Base-by-base conservation (phyloP, 2,888 invertebrate species). In the Drosophila paramelanica region DNA sequence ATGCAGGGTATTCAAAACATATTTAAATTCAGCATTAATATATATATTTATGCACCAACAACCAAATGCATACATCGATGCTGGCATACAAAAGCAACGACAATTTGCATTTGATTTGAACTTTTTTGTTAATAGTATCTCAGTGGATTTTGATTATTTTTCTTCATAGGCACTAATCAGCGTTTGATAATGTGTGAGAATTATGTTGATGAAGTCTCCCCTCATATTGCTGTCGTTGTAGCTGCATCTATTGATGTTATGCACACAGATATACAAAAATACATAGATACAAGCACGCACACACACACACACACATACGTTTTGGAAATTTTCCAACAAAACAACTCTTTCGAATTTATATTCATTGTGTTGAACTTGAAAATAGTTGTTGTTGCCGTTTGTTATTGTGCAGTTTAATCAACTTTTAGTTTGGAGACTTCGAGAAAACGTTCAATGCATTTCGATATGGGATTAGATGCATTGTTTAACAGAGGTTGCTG, bases 321-420 rank as follows among this genome's bases (percentile, higher is more conserved):
- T 77, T 85, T 75, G 85, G 80, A 71, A 88, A 85, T 82, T 83
- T 83, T 83, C 88, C 83, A 83, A 73, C 64, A 66, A 67, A 74
- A 82, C 71, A 59, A 66, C 84, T 84, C 81, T 84, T 78, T 81
- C 73, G 84, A 82, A 82, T 82, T 82, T 59, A 67, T 81, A 64
- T 85, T 88, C 81, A 88, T 83, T 88, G 83, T 88, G 78, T 78
- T 84, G 84, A 84, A 84, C 83, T 84, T 88, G 86, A 84, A 84
- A 84, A 61, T 64, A 20, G 62, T 71, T 74, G 72, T 80, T 78
- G 76, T 72, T 83, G 83, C 57, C 77, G 77, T 81, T 82, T 79
- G 89, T 84, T 83, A 88, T 86, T 88, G 83, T 84, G 79, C 86
- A 88, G 88, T 88, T 84, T 88, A 84, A 88, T 84, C 88, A 84